Percentiles rank a stretch among this genome's conserved stretches.
phyloP scores from a whole-genome alignment of 1,140 invertebrate genomes.

The Plectus sambesii region DNA sequence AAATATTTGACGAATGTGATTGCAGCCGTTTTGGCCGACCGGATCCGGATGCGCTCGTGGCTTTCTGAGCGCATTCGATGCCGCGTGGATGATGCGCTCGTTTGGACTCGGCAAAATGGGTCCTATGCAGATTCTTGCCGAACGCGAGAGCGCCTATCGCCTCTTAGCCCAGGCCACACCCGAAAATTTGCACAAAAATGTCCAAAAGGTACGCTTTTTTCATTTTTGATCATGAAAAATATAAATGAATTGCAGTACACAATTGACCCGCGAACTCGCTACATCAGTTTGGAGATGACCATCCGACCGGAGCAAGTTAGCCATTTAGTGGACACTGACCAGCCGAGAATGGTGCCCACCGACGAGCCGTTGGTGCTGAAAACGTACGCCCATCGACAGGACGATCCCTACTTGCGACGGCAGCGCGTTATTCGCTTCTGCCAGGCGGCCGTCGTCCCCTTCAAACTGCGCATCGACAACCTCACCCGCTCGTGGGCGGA shows the following conservation, averaged over 20 bases:
- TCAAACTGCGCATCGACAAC: constrained; percentile 23
- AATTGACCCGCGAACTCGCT: constrained; percentile 27
- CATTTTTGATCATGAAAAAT: not conserved
- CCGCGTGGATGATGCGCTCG: constrained; percentile 79
- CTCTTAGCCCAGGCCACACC: constrained; percentile 83
- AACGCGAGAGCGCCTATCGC: constrained; percentile 84
- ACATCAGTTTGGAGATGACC: constrained; percentile 16
- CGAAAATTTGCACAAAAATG: constrained; percentile 77
- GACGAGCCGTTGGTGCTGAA: constrained; percentile 8
- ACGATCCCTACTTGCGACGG: constrained; percentile 17
- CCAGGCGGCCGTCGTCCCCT: constrained; percentile 16
- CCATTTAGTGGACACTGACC: constrained; percentile 21
- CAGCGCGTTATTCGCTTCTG: constrained; percentile 10
- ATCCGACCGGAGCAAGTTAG: constrained; percentile 19
- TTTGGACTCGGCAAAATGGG: constrained; percentile 58
- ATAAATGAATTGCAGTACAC: constrained; percentile 19
- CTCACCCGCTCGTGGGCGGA: constrained; percentile 27
- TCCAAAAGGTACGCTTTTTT: constrained; percentile 20
- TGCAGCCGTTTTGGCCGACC: constrained; percentile 90
- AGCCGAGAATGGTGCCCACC: constrained; percentile 9
- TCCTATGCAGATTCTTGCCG: constrained; percentile 58
- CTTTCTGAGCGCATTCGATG: constrained; percentile 86
- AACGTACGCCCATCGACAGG: constrained; percentile 1
- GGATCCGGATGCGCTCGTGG: constrained; percentile 92
- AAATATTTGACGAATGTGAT: too few relatives aligned